These are phyloP conservation scores for Montipora sp. DNA, from an alignment of 64 coral and sea anemone species.

Conservation along the genomic window DNA sequence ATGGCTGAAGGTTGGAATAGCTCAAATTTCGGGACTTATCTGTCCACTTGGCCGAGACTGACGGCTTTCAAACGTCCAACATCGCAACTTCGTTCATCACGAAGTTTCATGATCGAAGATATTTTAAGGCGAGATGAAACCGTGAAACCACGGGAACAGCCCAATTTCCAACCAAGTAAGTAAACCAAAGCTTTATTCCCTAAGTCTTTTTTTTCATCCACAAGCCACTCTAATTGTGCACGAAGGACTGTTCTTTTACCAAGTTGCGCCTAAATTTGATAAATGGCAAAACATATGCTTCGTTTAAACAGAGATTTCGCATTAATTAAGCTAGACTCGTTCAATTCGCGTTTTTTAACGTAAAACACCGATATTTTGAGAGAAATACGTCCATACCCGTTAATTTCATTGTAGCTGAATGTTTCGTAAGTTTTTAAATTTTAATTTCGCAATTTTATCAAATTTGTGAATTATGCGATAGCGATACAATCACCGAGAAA, in stretches of 20 bases:
- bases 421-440: neutral
- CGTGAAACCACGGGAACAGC: neutral
- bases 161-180: neutral
- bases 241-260: too few species aligned
- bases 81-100: neutral
- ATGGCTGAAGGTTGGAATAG: neutral
- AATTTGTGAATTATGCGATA: neutral
- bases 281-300: neutral
- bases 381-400: neutral
- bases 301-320: neutral
- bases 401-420: neutral
- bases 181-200: neutral
- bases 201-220: neutral
- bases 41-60: neutral
- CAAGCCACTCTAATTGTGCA: neutral
- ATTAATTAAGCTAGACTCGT: neutral
- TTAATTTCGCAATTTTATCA: neutral
- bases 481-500: neutral
- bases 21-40: neutral
- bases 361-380: neutral
- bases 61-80: slow-evolving; percentile 7
- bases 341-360: neutral
- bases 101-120: slow-evolving; percentile 43
- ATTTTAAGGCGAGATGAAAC: slow-evolving; percentile 40
- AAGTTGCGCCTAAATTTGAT: too few species aligned